These are phyloP conservation scores for Hyla sarda DNA, from an alignment of 2,113 vertebrate genomes.

Conservation along the genomic window DNA sequence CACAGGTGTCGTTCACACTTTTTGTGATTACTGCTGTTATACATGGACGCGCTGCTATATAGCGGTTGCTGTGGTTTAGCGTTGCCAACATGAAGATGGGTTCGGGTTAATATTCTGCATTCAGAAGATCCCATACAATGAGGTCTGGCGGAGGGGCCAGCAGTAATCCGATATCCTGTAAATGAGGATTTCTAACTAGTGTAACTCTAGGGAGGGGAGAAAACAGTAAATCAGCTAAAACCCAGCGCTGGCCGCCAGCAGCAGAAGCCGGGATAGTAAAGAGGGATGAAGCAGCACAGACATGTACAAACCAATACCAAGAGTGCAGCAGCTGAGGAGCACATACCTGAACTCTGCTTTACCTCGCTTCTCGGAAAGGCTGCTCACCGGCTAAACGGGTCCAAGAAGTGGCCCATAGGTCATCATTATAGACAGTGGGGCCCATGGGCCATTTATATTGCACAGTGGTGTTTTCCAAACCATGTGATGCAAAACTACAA, in stretches of 20 bases:
- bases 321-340: not conserved
- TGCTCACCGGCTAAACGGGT: not conserved
- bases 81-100: too few relatives aligned
- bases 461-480: too few relatives aligned
- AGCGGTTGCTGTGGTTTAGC: too few relatives aligned
- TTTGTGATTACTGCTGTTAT: too few relatives aligned
- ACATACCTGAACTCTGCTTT: slow-evolving; percentile 29
- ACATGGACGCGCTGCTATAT: too few relatives aligned
- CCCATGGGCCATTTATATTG: not conserved
- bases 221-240: not conserved
- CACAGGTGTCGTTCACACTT: too few relatives aligned
- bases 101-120: not conserved
- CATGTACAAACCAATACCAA: slow-evolving; percentile 11
- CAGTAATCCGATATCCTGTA: slow-evolving; percentile 20
- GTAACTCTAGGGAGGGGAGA: not conserved
- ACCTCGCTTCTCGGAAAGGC: not conserved
- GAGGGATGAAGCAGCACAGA: not conserved
- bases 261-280: not conserved
- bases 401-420: not conserved
- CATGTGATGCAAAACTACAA: too few relatives aligned
- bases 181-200: slow-evolving; percentile 27
- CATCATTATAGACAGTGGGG: not conserved
- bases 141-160: not conserved
- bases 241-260: slow-evolving; percentile 11
- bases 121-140: not conserved